Percentiles rank a stretch among this genome's conserved stretches.
phyloP scores from a whole-genome alignment of 2,113 vertebrate species.

The Sigmodon hispidus region DNA sequence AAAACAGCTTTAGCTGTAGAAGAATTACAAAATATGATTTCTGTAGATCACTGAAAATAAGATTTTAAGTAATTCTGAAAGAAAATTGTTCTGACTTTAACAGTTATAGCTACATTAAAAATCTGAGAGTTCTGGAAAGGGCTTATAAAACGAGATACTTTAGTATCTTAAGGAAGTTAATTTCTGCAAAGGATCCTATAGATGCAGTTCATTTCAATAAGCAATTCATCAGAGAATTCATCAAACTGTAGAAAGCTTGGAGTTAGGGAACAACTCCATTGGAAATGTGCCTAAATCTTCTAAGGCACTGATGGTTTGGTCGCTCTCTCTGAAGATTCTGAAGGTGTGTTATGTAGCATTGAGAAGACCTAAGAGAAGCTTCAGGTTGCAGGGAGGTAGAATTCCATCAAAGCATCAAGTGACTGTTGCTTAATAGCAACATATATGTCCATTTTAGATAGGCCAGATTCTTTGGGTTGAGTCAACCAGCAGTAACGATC shows the following conservation, averaged over 20 bases:
- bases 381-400: neutral
- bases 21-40: slow-evolving; percentile 47
- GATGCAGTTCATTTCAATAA: slow-evolving; percentile 21
- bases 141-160: neutral
- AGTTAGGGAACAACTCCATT: neutral
- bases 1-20: neutral
- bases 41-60: slow-evolving; percentile 12
- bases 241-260: neutral
- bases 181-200: neutral
- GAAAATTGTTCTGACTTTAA: slow-evolving; percentile 48
- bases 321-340: neutral
- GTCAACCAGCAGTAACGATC: neutral
- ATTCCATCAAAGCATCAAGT: neutral
- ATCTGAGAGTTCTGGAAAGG: neutral
- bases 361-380: neutral
- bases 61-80: slow-evolving; percentile 49
- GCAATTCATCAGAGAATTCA: neutral
- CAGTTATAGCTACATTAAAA: slow-evolving; percentile 37
- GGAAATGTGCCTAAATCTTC: neutral
- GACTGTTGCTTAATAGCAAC: neutral
- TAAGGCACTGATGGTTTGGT: neutral
- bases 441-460: neutral
- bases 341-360: neutral
- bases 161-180: neutral
- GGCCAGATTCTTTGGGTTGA: neutral